Percentiles rank a stretch among this genome's conserved stretches.
Evolutionary conservation across 1,140 invertebrate species (phyloP).

Genomic region (Pseudoatta argentina): DNA sequence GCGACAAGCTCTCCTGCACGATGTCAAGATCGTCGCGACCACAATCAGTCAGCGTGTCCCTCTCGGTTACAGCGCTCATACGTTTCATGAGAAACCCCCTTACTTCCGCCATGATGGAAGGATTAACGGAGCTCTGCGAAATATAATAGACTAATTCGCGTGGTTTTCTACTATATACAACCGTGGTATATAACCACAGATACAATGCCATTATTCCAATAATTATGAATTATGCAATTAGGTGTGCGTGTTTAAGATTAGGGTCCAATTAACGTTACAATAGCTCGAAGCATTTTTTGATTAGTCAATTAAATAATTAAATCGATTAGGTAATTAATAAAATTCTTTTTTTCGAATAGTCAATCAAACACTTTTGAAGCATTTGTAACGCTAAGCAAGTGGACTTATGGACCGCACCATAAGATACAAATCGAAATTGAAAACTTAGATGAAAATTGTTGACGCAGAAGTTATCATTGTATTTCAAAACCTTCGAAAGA

Average conservation of each 20-base stretch:
- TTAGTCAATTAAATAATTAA: no score
- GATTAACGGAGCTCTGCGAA: constrained; percentile 70
- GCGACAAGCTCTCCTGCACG: constrained; percentile 78
- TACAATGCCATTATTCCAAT: no score
- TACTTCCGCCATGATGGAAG: constrained; percentile 59
- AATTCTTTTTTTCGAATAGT: no score
- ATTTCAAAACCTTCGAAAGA: background rate
- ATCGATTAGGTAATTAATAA: no score
- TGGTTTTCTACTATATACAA: background rate
- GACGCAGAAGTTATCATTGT: background rate
- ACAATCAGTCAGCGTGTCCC: constrained; percentile 86
- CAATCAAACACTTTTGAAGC: no score
- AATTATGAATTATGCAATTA: background rate
- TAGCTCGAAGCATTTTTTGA: no score
- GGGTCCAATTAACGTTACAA: no score
- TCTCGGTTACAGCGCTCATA: constrained; percentile 85
- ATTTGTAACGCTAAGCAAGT: no score
- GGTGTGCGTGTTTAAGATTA: background rate
- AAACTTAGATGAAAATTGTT: constrained; percentile 17
- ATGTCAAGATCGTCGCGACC: constrained; percentile 84
- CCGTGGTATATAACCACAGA: background rate
- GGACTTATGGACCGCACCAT: no score
- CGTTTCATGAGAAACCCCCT: constrained; percentile 83
- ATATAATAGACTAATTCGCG: constrained; percentile 69
- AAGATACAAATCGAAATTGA: background rate